A percentile compares a stretch with the other conserved stretches of the same genome.
Evolutionary conservation across 2,888 invertebrate species (phyloP).

Genomic region (Carterocephalus palaemon): DNA sequence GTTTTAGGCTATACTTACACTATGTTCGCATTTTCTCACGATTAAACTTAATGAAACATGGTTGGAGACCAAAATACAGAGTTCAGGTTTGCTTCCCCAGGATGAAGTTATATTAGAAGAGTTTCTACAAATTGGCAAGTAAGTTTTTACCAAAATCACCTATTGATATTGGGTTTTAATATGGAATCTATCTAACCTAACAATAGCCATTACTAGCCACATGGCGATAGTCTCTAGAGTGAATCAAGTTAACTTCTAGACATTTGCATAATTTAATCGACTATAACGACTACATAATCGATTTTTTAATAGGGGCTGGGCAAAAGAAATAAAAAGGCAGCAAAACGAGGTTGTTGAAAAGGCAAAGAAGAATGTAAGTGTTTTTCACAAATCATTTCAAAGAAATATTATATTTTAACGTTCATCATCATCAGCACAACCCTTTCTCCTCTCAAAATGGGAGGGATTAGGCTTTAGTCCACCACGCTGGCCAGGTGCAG

Average conservation of each 20-base stretch:
- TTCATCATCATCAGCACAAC: too few species aligned
- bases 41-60: conserved; percentile 59
- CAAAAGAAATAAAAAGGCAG: conserved; percentile 50
- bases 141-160: too few species aligned
- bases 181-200: too few species aligned
- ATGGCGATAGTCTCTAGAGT: too few species aligned
- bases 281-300: not conserved
- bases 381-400: not conserved
- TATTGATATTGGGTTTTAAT: too few species aligned
- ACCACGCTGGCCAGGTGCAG: too few species aligned
- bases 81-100: conserved; percentile 34
- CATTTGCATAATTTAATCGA: conserved; percentile 6
- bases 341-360: conserved; percentile 52
- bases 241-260: too few species aligned
- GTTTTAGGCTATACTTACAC: conserved; percentile 49
- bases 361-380: conserved; percentile 44
- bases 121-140: conserved; percentile 52
- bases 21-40: conserved; percentile 60
- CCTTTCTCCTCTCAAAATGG: too few species aligned
- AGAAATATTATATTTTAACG: not conserved
- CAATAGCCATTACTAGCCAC: too few species aligned
- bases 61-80: conserved; percentile 45
- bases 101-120: conserved; percentile 50
- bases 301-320: conserved; percentile 56
- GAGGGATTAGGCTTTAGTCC: too few species aligned